Base-by-base conservation (phyloP, 2,888 invertebrate genomes). In the Scelioninae gen. 1 region DNA sequence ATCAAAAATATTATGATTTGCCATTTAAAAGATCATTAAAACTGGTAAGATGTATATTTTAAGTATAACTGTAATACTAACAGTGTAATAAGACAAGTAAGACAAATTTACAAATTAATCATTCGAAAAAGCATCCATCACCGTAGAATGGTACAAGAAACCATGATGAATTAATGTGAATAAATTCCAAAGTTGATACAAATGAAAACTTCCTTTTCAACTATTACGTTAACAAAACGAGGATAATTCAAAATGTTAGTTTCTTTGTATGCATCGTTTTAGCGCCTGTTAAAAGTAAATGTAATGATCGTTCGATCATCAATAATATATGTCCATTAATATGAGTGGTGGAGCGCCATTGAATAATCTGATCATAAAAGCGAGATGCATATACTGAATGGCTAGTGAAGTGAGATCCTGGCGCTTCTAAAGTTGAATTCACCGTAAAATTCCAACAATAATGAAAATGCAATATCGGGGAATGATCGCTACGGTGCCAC, bases 401-500 rank as follows among this genome's bases (percentile, higher is more conserved):
- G 53, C 34, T 29, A 32, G 23, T 7, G 40, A 72, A 16, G 38
- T 47, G 38, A 53, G 40, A 23, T 1, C 55, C 55, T 31, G 68
- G 68, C 62, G 68, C 69, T 69, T 55, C 55, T n/a, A 63, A 71
- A 69, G 77, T 81, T 71, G 79, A 84, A 85, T 83, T 82, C 69
- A 81, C 71, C 62, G 85, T 85, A 82, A 85, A 86, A 86, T 85
- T 84, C 76, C 68, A 63, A 65, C 56, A 85, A 81, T 81, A 85
- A 86, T 83, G 76, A 85, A 80, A 78, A 78, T 31, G 69, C 72
- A 81, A 74, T 84, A 84, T 86, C 60, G 84, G 79, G 80, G 40
- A 74, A 76, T 82, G 75, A 77, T 71, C 84, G 71, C 76, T 78
- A 72, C 85, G 85, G 83, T 85, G 86, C 86, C 77, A 85, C 85